Evolutionary conservation across 64 coral and sea anemone genomes (phyloP).

Genomic region (Montipora capricornis): DNA sequence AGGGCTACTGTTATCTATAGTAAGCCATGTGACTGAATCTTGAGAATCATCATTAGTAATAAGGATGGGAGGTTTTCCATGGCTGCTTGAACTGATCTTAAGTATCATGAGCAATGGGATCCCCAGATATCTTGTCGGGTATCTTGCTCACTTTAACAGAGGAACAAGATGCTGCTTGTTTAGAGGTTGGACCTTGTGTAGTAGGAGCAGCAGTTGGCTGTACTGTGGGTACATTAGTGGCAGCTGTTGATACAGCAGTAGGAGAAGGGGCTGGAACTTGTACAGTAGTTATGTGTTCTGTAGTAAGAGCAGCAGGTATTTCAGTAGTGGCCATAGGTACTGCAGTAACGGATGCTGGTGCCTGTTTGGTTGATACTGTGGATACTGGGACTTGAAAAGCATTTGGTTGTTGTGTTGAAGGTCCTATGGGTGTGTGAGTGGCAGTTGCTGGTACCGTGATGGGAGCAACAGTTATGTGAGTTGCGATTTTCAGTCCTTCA

Average conservation of each 20-base stretch:
- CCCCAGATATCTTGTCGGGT: background rate
- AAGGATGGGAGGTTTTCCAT: constrained; percentile 8
- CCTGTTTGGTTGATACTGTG: background rate
- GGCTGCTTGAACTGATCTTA: background rate
- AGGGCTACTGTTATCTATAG: constrained; percentile 34
- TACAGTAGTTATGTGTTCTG: background rate
- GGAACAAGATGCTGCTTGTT: background rate
- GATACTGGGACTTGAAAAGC: background rate
- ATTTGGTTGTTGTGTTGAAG: background rate
- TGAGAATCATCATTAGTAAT: constrained; percentile 9
- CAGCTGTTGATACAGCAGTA: background rate
- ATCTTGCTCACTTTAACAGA: background rate
- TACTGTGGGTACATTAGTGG: background rate
- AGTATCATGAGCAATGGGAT: background rate
- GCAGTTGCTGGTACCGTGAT: background rate
- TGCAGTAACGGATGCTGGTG: background rate
- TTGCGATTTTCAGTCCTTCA: background rate
- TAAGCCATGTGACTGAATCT: constrained; percentile 46
- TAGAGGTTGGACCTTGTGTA: background rate
- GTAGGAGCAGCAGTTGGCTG: background rate
- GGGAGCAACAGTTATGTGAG: background rate
- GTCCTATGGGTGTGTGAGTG: background rate
- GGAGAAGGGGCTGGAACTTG: background rate
- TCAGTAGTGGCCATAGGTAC: background rate
- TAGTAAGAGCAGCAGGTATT: background rate